Conservation (phyloP, 2,113 vertebrate species). For the Scopus umbretta region DNA sequence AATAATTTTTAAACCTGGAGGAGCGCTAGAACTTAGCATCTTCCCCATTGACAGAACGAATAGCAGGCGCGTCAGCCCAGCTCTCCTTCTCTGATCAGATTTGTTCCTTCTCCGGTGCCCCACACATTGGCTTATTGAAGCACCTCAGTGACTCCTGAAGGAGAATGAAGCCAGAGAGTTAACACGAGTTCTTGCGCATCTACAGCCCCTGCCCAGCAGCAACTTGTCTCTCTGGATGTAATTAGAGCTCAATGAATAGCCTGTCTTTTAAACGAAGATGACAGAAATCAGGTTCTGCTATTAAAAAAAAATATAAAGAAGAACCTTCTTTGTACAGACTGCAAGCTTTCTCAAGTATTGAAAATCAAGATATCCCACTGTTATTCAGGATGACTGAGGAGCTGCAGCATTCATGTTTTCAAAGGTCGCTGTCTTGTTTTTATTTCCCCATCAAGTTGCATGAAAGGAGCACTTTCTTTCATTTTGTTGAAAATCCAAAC, state of each 20-base stretch:
- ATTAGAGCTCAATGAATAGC: neutral
- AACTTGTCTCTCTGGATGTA: neutral
- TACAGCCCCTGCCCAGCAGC: neutral
- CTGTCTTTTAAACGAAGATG: neutral
- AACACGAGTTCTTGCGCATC: neutral
- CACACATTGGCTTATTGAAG: neutral
- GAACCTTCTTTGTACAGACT: neutral
- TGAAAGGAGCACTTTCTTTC: slow-evolving; percentile 25
- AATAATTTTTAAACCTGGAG: neutral
- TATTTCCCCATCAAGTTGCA: slow-evolving; percentile 17
- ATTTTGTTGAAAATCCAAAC: slow-evolving; percentile 33
- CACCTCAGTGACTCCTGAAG: neutral
- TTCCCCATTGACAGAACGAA: neutral
- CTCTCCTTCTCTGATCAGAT: neutral
- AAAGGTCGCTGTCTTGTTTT: neutral
- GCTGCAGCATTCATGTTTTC: neutral
- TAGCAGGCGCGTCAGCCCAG: neutral
- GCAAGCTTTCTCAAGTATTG: neutral
- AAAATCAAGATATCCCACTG: neutral
- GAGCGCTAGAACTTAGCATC: neutral
- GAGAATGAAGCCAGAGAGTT: neutral
- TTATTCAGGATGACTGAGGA: neutral
- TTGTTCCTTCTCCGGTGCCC: neutral
- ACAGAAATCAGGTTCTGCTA: neutral
- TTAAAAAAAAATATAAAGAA: neutral